Evolutionary conservation across 2,888 invertebrate genomes (phyloP), one percentile per base, ranked within the genome.

Genomic region (Neria commutata): DNA sequence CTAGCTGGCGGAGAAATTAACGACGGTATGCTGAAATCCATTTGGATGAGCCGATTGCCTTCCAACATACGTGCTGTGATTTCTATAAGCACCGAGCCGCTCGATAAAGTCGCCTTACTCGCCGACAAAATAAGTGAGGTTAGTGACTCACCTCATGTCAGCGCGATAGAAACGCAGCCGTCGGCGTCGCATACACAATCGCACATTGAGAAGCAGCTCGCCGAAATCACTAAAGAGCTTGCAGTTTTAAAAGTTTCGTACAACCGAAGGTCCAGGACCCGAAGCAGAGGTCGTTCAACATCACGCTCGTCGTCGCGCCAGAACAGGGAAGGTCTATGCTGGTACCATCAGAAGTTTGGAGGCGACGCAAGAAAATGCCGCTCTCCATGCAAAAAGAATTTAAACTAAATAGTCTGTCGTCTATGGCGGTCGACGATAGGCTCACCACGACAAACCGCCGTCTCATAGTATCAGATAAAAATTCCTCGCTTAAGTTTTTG

Each of bases 31-130:
- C n/a, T n/a, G n/a, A n/a, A n/a, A n/a, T n/a, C n/a, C n/a, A n/a
- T n/a, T n/a, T n/a, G n/a, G n/a, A n/a, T n/a, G 24, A 65, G 65
- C 34, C 60, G 68, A n/a, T 56, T 71, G 33, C 69, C 68, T 23
- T 23, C 56, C 10, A 59, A 63, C n/a, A 51, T 60, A 1, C 66
- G 64, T 10, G 34, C 54, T 8, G 62, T 71, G 11, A 65, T 70
- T 45, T 57, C 66, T 4, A 57, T 65, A 2, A 72, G 64, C 29
- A 56, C 54, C 8, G 61, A 61, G 23, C 51, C 60, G 4, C 42
- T 67, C 1, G 51, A 58, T 8, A 60, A 60, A 34, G 47, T 67
- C 26, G 57, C 62, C 8, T 45, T 37, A 21, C 16, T 63, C 40
- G 62, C 64, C 14, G 64, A 67, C 42, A 63, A 63, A 58, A 62